Percentiles rank a stretch among this genome's conserved stretches.
Conservation (phyloP, 2,888 invertebrate species). For the Clanis bilineata region DNA sequence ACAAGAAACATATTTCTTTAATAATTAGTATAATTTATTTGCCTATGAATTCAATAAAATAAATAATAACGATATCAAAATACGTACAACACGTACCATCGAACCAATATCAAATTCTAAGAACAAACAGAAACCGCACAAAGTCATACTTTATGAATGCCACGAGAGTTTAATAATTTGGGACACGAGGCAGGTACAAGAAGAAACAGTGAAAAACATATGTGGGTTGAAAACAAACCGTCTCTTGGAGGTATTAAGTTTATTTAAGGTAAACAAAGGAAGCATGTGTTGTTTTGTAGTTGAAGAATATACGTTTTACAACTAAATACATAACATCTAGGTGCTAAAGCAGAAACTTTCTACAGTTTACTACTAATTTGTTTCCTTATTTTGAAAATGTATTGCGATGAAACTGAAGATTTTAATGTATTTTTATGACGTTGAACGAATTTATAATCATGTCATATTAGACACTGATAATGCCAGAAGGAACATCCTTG, state of each 20-base stretch:
- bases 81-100: neutral
- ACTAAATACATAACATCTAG: neutral
- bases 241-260: neutral
- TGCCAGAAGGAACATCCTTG: no score
- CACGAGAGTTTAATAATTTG: neutral
- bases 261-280: neutral
- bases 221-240: neutral
- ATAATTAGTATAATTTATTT: neutral
- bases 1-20: neutral
- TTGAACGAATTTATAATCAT: no score
- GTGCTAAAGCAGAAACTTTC: neutral
- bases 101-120: neutral
- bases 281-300: neutral
- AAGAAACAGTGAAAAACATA: neutral
- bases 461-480: no score
- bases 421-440: no score
- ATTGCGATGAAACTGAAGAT: no score
- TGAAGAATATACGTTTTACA: neutral
- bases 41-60: no score
- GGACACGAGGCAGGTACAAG: neutral
- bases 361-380: neutral
- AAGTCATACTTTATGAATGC: neutral
- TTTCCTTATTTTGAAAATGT: neutral
- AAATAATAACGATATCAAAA: neutral
- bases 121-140: neutral